Evolutionary conservation across 2,113 vertebrate species (phyloP), one percentile per base, ranked within the genome.

Genomic region (Labeo catla): DNA sequence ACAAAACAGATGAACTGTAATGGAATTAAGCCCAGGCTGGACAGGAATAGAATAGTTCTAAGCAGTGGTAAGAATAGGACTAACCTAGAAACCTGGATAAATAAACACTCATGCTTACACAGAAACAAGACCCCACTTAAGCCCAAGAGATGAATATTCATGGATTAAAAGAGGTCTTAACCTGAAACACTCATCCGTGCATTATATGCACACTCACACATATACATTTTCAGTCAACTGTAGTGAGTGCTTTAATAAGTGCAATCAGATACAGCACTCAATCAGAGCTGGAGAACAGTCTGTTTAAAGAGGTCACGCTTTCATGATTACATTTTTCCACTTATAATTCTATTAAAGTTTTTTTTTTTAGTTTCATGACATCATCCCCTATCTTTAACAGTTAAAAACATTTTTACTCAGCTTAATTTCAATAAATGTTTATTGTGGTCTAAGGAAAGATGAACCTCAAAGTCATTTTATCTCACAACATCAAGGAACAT

Each of bases 51-150:
- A 73, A 54, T 83, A 73, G 49, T 83, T 73, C 50, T 73, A 83
- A 83, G 66, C 65, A 83, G 66, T n/a, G 68, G 50, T 59, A 73
- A 84, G 66, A 59, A 74, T 74, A 84, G 68, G 50, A 73, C 82
- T 84, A 74, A 84, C 82, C 82, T 84, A 84, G 82, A 73, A 84
- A 84, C 50, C 82, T 84, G 50, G 68, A 86, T 73, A 81, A 47
- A 81, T 61, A 81, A 45, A 76, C 36, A 76, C 11, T 13, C 8
- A 12, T 34, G 74, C 54, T 76, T 39, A 65, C n/a, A 47, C 28
- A 54, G 66, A 47, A 45, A 85, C 21, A 61, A n/a, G 70, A 70
- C 47, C 34, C 23, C 39, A 81, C 50, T 39, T 65, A 36, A 23
- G 43, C n/a, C 39, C 10, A 21, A 39, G 13, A 78, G 21, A 80